Percentiles rank a stretch among this genome's conserved stretches.
These are phyloP conservation scores for Microctonus aethiopoides DNA, from an alignment of 2,888 invertebrate species.

Conservation along the genomic window DNA sequence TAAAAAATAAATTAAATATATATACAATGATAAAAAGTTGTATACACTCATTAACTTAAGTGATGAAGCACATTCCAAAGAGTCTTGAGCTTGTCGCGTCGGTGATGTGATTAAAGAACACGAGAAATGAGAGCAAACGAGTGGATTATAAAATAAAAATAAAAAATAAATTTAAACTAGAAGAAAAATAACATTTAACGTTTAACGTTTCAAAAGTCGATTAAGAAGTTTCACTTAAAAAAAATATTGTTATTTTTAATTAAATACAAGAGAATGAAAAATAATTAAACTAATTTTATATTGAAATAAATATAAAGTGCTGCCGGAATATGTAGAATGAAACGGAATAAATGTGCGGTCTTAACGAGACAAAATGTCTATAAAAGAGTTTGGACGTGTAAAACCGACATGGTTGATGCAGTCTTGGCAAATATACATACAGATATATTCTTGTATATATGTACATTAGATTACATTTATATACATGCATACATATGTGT, in stretches of 20 bases:
- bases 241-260: too few species aligned
- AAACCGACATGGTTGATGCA: conserved; percentile 37
- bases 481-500: neutral
- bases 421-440: too few species aligned
- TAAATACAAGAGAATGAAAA: too few species aligned
- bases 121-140: conserved; percentile 1
- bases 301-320: neutral
- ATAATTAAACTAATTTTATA: too few species aligned
- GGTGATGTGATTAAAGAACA: neutral
- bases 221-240: too few species aligned
- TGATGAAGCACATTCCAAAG: conserved; percentile 53
- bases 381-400: conserved; percentile 21
- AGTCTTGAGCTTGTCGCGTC: neutral
- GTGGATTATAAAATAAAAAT: neutral
- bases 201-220: too few species aligned
- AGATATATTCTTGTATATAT: too few species aligned
- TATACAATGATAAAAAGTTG: conserved; percentile 11
- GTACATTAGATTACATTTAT: neutral
- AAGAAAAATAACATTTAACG: conserved; percentile 4
- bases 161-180: neutral
- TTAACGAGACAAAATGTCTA: conserved; percentile 24
- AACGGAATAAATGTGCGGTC: conserved; percentile 7
- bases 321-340: neutral
- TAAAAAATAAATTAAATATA: neutral
- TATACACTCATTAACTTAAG: conserved; percentile 50